These are phyloP conservation scores for Heliconius hewitsoni DNA, from an alignment of 1,140 invertebrate species.

Conservation along the genomic window DNA sequence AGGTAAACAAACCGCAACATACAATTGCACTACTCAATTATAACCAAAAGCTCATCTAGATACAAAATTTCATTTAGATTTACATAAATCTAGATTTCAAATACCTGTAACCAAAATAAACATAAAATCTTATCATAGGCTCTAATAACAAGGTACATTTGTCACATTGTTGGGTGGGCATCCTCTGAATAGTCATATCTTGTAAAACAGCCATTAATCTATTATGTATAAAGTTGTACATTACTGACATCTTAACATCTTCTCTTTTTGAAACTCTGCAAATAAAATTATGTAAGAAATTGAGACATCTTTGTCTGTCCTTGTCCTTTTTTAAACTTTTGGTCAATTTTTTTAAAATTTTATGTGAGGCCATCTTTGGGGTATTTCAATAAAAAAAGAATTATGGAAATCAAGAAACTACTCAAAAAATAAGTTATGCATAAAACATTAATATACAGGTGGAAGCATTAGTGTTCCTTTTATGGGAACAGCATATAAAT, in stretches of 20 bases:
- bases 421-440: too few relatives aligned
- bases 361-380: too few relatives aligned
- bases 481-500: too few relatives aligned
- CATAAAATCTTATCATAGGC: slow-evolving; percentile 86
- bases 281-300: neutral
- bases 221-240: slow-evolving; percentile 90
- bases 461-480: too few relatives aligned
- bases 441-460: too few relatives aligned
- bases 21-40: too few relatives aligned
- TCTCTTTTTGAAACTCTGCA: slow-evolving; percentile 80
- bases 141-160: slow-evolving; percentile 84
- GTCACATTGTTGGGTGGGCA: slow-evolving; percentile 61
- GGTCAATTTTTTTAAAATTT: too few relatives aligned
- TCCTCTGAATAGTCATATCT: slow-evolving; percentile 88
- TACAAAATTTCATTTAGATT: neutral
- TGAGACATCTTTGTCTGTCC: too few relatives aligned
- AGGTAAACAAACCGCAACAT: too few relatives aligned
- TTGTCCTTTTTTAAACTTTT: too few relatives aligned
- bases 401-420: too few relatives aligned
- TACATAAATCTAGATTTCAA: neutral
- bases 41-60: neutral
- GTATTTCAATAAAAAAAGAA: too few relatives aligned
- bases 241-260: slow-evolving; percentile 79
- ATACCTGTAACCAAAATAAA: slow-evolving; percentile 87
- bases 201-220: slow-evolving; percentile 88